Evolutionary conservation across 2,113 vertebrate species (phyloP).

Genomic region (Meles meles): DNA sequence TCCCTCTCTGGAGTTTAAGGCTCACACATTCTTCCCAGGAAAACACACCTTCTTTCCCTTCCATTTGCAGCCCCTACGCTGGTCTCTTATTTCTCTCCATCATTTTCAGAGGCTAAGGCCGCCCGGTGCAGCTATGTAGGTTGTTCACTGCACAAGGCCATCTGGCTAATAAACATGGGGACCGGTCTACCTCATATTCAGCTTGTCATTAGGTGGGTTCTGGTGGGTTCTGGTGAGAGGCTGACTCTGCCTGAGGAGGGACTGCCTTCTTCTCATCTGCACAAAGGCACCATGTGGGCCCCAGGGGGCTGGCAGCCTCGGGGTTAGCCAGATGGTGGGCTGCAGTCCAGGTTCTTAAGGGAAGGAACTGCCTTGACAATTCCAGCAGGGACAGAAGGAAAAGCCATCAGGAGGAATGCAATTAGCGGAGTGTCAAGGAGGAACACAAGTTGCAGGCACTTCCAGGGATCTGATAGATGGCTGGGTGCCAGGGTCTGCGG

Average conservation of each 20-base stretch:
- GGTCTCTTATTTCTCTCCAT: neutral
- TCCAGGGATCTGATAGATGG: neutral
- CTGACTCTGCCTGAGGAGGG: neutral
- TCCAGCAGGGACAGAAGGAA: conserved; percentile 26
- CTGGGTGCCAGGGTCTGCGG: neutral
- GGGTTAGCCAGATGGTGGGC: neutral
- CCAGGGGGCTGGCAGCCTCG: neutral
- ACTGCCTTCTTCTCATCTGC: neutral
- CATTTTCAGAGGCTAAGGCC: neutral
- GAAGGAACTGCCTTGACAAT: neutral
- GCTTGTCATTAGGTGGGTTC: neutral
- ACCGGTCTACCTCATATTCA: neutral
- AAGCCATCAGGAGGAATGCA: neutral
- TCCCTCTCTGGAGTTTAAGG: neutral
- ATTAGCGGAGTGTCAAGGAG: neutral
- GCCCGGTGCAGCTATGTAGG: neutral
- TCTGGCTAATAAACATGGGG: neutral
- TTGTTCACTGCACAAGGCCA: neutral
- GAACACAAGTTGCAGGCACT: neutral
- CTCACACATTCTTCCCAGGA: neutral
- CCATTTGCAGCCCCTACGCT: neutral
- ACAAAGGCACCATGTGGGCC: neutral
- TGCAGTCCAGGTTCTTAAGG: neutral
- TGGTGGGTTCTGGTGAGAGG: neutral
- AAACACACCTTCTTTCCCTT: neutral